Conservation (phyloP, 2,797 vertebrate species). For the Meriones psammophilus region DNA sequence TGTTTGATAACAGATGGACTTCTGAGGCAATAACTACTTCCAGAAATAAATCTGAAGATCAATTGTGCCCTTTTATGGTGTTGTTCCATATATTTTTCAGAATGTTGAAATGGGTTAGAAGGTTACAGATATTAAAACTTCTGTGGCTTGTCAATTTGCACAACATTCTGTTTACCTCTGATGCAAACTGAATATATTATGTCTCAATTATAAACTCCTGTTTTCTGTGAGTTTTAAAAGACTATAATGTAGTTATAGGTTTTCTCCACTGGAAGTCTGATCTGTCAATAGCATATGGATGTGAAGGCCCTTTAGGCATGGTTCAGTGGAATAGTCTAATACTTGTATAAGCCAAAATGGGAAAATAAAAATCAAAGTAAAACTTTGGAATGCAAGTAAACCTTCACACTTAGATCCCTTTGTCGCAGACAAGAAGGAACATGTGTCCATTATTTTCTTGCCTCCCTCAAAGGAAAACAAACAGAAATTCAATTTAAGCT, state of each 20-base stretch:
- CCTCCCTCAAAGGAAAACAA: background rate
- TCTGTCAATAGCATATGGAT: background rate
- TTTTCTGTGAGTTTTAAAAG: conserved; percentile 41
- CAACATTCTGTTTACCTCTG: conserved; percentile 45
- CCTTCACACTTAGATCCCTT: conserved; percentile 14
- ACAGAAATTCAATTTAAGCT: conserved; percentile 65
- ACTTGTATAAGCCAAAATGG: conserved; percentile 15
- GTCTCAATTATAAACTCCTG: background rate
- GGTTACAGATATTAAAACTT: conserved; percentile 49
- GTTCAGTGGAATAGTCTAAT: conserved; percentile 35
- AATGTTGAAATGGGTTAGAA: background rate
- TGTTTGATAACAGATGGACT: conserved; percentile 40
- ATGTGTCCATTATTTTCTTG: conserved; percentile 62
- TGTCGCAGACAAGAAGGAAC: conserved; percentile 64
- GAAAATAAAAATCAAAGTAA: conserved; percentile 51
- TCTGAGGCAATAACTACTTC: background rate
- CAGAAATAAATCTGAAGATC: background rate
- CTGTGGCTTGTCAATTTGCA: background rate
- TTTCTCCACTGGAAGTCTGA: conserved; percentile 6
- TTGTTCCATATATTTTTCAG: conserved; percentile 25
- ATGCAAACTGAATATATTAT: background rate
- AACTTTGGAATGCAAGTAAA: conserved; percentile 48
- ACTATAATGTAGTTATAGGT: background rate
- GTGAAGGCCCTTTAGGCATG: background rate
- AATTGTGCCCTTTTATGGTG: background rate